Percentiles rank a stretch among this genome's conserved stretches.
phyloP scores from a whole-genome alignment of 2,797 vertebrate species.

The Myotis pilosus region DNA sequence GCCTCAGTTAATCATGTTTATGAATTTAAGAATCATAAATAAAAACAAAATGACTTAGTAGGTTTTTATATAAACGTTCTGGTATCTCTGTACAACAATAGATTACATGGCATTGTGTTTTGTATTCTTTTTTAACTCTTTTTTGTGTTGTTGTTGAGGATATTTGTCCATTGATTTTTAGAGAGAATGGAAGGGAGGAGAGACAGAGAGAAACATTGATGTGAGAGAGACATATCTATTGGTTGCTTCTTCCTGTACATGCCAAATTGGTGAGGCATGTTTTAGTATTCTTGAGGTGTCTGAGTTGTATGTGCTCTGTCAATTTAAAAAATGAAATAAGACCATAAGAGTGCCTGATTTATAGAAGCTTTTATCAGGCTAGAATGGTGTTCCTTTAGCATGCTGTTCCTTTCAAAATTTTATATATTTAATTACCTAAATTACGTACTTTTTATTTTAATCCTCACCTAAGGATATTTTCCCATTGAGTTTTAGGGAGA shows the following conservation, averaged over 20 bases:
- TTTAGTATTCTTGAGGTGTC: not conserved
- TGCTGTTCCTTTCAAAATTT: constrained; percentile 31
- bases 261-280: too few relatives aligned
- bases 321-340: not conserved
- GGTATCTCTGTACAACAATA: not conserved
- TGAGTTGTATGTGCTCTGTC: not conserved
- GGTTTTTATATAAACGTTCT: not conserved
- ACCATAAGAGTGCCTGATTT: not conserved
- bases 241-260: too few relatives aligned
- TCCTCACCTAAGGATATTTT: not conserved
- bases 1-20: constrained; percentile 11
- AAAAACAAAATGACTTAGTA: constrained; percentile 52
- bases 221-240: too few relatives aligned
- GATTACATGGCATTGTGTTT: not conserved
- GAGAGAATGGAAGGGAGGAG: too few relatives aligned
- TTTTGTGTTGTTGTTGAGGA: too few relatives aligned
- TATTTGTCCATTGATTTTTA: too few relatives aligned
- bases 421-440: not conserved
- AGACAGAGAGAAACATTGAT: too few relatives aligned
- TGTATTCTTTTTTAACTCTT: not conserved
- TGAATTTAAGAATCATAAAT: not conserved
- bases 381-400: not conserved
- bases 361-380: not conserved
- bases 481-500: not conserved
- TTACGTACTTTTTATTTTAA: not conserved